Evolutionary conservation across 2,797 vertebrate species (phyloP).

Genomic region (Gallinago solitaria): DNA sequence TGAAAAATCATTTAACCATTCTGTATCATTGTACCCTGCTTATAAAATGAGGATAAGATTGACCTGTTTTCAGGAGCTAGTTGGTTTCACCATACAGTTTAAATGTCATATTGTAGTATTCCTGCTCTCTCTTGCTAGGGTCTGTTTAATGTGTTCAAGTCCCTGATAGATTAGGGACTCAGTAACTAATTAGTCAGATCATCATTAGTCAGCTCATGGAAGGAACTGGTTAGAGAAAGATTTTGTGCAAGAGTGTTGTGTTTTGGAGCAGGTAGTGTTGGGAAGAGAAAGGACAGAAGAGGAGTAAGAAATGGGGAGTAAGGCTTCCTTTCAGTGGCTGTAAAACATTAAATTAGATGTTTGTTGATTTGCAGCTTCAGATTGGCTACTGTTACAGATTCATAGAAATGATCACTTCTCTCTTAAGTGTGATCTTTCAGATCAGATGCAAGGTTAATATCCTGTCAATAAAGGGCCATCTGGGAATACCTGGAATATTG

Average conservation of each 20-base stretch:
- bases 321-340: neutral
- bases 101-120: neutral
- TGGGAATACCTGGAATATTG: neutral
- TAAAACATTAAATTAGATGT: neutral
- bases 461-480: neutral
- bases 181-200: neutral
- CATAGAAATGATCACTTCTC: neutral
- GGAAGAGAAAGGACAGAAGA: neutral
- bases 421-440: neutral
- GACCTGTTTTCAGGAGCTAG: neutral
- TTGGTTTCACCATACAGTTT: neutral
- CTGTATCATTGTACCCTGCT: neutral
- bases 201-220: neutral
- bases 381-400: neutral
- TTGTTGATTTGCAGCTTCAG: neutral
- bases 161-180: neutral
- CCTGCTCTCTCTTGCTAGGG: neutral
- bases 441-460: neutral
- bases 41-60: neutral
- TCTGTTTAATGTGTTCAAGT: neutral
- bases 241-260: neutral
- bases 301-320: neutral
- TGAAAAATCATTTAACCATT: neutral
- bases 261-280: neutral
- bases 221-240: neutral